These are phyloP conservation scores for Mus minutoides DNA, from an alignment of 2,797 vertebrate species.

Conservation along the genomic window DNA sequence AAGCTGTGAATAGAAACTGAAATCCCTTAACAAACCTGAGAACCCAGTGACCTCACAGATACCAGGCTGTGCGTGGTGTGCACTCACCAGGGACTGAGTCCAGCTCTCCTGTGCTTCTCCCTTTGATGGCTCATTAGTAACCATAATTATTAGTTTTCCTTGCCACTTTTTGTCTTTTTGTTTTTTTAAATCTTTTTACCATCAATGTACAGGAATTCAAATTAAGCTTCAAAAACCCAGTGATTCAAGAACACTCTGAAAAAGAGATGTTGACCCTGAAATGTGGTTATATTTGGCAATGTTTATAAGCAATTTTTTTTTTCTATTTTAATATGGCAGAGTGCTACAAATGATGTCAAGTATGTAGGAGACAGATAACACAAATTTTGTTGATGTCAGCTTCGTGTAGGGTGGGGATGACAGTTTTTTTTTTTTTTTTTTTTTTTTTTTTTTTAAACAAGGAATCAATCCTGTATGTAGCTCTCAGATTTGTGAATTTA, in stretches of 20 bases:
- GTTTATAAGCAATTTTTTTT: not conserved
- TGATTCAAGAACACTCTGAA: not conserved
- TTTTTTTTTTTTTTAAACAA: no score
- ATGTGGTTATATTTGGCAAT: not conserved
- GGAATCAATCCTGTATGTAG: not conserved
- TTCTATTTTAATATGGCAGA: conserved; percentile 18
- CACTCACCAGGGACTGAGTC: not conserved
- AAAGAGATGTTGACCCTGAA: not conserved
- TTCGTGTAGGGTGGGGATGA: not conserved
- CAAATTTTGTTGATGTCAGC: conserved; percentile 13
- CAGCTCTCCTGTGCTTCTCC: not conserved
- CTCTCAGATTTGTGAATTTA: not conserved
- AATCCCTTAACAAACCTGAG: not conserved
- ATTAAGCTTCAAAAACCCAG: not conserved
- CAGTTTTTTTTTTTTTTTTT: no score
- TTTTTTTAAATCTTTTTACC: not conserved
- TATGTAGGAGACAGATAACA: not conserved
- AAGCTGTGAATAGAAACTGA: not conserved
- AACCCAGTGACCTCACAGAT: not conserved
- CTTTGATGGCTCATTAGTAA: not conserved
- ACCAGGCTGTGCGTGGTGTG: not conserved
- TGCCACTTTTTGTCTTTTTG: conserved; percentile 2
- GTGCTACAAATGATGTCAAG: not conserved
- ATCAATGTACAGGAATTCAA: not conserved
- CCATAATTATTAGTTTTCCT: conserved; percentile 11